Percentiles rank a stretch among this genome's conserved stretches.
These are phyloP conservation scores for Drosophila mulleri DNA, from an alignment of 2,888 invertebrate species.

Conservation along the genomic window DNA sequence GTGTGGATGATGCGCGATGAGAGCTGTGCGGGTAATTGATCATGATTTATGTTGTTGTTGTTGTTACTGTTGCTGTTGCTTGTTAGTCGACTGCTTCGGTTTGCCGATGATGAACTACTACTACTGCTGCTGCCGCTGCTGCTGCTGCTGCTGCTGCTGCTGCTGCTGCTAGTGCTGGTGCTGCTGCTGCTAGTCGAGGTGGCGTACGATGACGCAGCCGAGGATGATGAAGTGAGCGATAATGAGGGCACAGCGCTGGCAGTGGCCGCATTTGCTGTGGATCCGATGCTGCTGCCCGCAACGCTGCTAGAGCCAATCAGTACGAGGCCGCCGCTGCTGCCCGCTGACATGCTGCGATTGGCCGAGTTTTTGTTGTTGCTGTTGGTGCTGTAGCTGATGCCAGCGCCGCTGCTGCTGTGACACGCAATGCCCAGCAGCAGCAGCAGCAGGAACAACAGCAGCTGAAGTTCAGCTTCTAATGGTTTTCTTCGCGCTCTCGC, in stretches of 20 bases:
- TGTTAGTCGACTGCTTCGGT: slow-evolving; percentile 39
- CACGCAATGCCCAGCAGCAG: slow-evolving; percentile 67
- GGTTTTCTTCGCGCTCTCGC: slow-evolving; percentile 57
- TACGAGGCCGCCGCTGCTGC: slow-evolving; percentile 67
- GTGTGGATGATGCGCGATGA: slow-evolving; percentile 94
- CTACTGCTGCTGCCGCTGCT: slow-evolving; percentile 39
- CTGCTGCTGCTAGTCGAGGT: slow-evolving; percentile 32
- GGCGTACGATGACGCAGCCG: slow-evolving; percentile 28
- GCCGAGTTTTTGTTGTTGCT: slow-evolving; percentile 53
- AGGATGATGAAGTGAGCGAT: slow-evolving; percentile 69
- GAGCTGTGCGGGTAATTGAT: slow-evolving; percentile 86
- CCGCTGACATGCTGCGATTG: slow-evolving; percentile 59
- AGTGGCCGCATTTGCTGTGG: slow-evolving; percentile 37
- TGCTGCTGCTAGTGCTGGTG: slow-evolving; percentile 32
- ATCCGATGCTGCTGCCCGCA: slow-evolving; percentile 30
- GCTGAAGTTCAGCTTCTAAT: slow-evolving; percentile 20
- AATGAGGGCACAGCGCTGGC: slow-evolving; percentile 71
- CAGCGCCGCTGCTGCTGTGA: slow-evolving; percentile 66
- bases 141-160: slow-evolving; percentile 41
- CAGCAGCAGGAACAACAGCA: slow-evolving; percentile 46
- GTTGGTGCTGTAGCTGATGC: slow-evolving; percentile 58
- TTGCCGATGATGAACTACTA: slow-evolving; percentile 53
- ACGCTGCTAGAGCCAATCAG: slow-evolving; percentile 70
- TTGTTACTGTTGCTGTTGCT: slow-evolving; percentile 43
- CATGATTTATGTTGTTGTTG: slow-evolving; percentile 80